Base-by-base conservation (phyloP, 2,113 vertebrate species). In the Pipra filicauda region DNA sequence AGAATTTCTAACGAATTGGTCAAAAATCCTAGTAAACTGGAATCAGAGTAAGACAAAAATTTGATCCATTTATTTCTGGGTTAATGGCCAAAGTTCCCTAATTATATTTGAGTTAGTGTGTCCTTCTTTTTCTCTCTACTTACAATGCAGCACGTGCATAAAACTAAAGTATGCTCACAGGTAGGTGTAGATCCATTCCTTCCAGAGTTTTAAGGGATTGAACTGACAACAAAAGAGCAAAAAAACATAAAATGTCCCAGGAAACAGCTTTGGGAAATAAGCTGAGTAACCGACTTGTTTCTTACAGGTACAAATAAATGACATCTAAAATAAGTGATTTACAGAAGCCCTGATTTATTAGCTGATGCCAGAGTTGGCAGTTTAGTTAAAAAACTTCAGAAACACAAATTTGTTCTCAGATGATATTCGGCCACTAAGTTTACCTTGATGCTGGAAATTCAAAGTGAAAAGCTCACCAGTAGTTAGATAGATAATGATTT, bases 151-250 rank as follows among this genome's bases (percentile, higher is more conserved):
- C 16, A 23, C 12, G 54, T 28, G 1, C 18, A 37, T 59, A 30
- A 88, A 58, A 59, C 5, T 8, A 19, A 62, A n/a, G 35, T 35
- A 5, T n/a, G 4, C n/a, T 89, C 43, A 62, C 33, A 39, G 20
- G 26, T 6, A 66, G 33, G 21, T 7, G 15, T 1, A 35, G 22
- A 39, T 13, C 12, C 15, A 28, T 9, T 46, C 1, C 0, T 20
- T 75, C 39, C 11, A 23, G 46, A 65, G 3, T 31, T 62, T 81
- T 31, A 52, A 54, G 57, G 31, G 28, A 21, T 54, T 78, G 24
- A 84, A 72, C 15, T 27, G 55, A 49, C n/a, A 67, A 26, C 2
- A 72, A 88, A 61, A 5, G 69, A 76, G 20, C 3, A 69, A 27
- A 71, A 71, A 72, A 9, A 8, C 19, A 73, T 31, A 20, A 48